Evolutionary conservation across 2,888 invertebrate genomes (phyloP).

Genomic region (Micoletzkya japonica): DNA sequence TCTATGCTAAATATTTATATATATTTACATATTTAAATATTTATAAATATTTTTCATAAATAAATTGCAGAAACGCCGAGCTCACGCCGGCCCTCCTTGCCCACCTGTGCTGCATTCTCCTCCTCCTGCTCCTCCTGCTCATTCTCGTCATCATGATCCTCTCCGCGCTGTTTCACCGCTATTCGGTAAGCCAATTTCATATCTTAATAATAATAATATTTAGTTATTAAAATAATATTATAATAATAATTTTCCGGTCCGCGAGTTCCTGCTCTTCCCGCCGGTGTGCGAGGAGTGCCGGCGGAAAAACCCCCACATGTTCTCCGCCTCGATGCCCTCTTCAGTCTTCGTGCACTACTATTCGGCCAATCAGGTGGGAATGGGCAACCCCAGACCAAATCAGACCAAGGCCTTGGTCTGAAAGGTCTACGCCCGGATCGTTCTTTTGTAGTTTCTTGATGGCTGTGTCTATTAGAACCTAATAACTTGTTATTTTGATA

Average conservation of each 20-base stretch:
- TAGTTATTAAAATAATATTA: not conserved
- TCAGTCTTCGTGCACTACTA: constrained; percentile 48
- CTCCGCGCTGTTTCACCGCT: constrained; percentile 51
- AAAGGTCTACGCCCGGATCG: too few species aligned
- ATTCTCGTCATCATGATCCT: constrained; percentile 55
- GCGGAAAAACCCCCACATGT: constrained; percentile 50
- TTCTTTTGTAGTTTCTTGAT: too few species aligned
- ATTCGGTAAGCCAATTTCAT: constrained; percentile 36
- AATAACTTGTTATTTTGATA: too few species aligned
- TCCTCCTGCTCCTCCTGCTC: constrained; percentile 54
- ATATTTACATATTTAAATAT: not conserved
- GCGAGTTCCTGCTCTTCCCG: constrained; percentile 57
- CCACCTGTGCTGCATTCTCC: constrained; percentile 48
- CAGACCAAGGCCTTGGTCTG: too few species aligned
- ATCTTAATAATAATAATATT: not conserved
- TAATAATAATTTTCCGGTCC: constrained; percentile 27
- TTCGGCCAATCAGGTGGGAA: constrained; percentile 33
- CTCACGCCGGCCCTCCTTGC: constrained; percentile 48
- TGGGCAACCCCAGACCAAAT: not conserved
- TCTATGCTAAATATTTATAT: not conserved
- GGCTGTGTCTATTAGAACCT: too few species aligned
- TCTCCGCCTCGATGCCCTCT: constrained; percentile 45
- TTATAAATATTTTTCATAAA: not conserved
- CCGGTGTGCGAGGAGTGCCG: constrained; percentile 62
- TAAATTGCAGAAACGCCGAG: constrained; percentile 48